Evolutionary conservation across 2,888 invertebrate species (phyloP), one percentile per base, ranked within the genome.

Genomic region (Drosophila prostipennis): DNA sequence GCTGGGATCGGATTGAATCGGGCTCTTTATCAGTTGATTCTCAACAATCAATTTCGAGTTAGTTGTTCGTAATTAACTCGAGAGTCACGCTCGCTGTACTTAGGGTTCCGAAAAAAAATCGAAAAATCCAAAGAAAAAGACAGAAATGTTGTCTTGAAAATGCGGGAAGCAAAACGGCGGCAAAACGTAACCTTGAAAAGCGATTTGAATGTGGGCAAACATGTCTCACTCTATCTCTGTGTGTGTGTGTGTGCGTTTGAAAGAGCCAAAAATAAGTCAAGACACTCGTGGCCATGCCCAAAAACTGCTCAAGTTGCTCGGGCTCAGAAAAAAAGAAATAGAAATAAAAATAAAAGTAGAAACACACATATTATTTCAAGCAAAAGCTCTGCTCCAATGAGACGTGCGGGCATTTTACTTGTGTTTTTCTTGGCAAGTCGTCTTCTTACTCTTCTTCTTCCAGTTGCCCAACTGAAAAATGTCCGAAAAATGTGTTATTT

Each of bases 101-200:
- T 55, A 43, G 61, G 64, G 46, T 40, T 43, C 45, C 39, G 42
- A 63, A 43, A 46, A 42, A 13, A 6, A n/a, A n/a, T n/a, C n/a
- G n/a, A n/a, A 11, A n/a, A 42, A 40, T 32, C 57, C 14, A 14
- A 2, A 19, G 26, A 26, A 26, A 26, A 26, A 26, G 1, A 26
- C 19, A 51, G 43, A 57, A 67, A 49, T 58, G 60, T 63, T 32
- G 40, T 58, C 56, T 69, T 49, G 48, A 67, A 67, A 64, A 80
- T 69, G 72, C 77, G 86, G 82, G 69, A 79, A 82, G 61, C 79
- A 76, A 58, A 58, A 67, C 72, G 71, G 53, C 71, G 72, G 64
- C 64, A 67, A 73, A 76, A 67, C 80, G 63, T 81, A 84, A 87
- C 81, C 81, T 87, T 81, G 81, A 81, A 80, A 83, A 61, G 32